These are phyloP conservation scores for Crypturellus tataupa DNA, from an alignment of 2,797 vertebrate genomes.

Conservation along the genomic window DNA sequence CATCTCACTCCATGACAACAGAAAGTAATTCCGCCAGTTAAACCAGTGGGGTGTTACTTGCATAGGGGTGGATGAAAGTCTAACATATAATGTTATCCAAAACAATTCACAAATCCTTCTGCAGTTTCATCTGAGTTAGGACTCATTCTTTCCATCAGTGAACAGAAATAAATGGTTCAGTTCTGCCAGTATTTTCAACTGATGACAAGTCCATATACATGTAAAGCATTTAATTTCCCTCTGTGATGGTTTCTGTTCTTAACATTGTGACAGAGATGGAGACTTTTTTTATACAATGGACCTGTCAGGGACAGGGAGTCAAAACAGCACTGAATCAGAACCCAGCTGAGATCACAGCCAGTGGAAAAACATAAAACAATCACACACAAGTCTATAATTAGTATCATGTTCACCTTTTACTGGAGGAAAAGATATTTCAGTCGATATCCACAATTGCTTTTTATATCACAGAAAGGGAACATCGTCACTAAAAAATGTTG, in stretches of 20 bases:
- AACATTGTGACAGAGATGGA: neutral
- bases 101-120: neutral
- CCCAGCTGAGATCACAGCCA: neutral
- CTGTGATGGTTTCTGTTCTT: neutral
- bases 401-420: neutral
- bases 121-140: neutral
- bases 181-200: constrained; percentile 26
- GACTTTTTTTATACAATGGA: neutral
- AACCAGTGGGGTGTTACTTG: neutral
- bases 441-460: neutral
- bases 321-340: constrained; percentile 5
- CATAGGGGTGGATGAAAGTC: neutral
- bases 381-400: neutral
- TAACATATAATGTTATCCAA: neutral
- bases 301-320: neutral
- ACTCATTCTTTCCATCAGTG: constrained; percentile 6
- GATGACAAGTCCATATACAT: constrained; percentile 15
- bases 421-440: neutral
- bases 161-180: neutral
- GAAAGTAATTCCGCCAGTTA: constrained; percentile 4
- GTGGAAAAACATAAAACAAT: neutral
- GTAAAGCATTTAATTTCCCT: neutral
- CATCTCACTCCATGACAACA: neutral
- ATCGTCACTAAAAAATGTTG: neutral
- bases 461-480: neutral